phyloP scores from a whole-genome alignment of 2,113 vertebrate genomes.

The Centrocercus urophasianus region DNA sequence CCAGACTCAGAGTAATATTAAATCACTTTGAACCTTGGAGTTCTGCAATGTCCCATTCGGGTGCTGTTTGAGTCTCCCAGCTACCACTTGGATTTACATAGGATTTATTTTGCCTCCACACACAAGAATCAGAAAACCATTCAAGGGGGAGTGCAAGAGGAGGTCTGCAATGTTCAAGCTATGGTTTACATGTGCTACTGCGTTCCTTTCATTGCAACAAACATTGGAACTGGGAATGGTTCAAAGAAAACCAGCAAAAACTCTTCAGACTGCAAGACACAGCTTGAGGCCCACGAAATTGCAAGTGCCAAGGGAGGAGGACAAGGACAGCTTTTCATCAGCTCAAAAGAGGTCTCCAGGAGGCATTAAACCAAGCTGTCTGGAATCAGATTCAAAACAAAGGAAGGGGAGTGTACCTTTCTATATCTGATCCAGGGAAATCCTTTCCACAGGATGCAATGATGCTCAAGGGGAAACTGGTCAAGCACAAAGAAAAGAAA shows the following conservation, averaged over 20 bases:
- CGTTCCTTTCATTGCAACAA: background rate
- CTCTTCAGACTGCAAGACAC: background rate
- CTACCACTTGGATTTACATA: background rate
- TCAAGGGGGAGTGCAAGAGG: background rate
- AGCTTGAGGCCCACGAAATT: background rate
- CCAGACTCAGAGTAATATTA: background rate
- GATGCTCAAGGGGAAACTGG: background rate
- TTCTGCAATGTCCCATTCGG: background rate
- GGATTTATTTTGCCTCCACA: background rate
- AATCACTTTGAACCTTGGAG: background rate
- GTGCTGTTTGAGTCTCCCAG: background rate
- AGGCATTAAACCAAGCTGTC: background rate
- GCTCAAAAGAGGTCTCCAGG: background rate
- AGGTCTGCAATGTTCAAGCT: background rate
- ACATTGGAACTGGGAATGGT: background rate
- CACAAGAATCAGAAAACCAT: background rate
- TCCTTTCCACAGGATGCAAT: background rate
- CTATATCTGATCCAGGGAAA: background rate
- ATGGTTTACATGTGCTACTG: background rate
- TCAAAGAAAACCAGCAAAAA: background rate
- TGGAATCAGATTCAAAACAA: background rate
- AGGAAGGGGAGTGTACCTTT: background rate
- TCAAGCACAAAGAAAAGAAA: slow-evolving; percentile 7
- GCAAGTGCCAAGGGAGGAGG: background rate
- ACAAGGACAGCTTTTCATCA: background rate